phyloP scores from a whole-genome alignment of 2,888 invertebrate species.

The Eubasilissa splendida region DNA sequence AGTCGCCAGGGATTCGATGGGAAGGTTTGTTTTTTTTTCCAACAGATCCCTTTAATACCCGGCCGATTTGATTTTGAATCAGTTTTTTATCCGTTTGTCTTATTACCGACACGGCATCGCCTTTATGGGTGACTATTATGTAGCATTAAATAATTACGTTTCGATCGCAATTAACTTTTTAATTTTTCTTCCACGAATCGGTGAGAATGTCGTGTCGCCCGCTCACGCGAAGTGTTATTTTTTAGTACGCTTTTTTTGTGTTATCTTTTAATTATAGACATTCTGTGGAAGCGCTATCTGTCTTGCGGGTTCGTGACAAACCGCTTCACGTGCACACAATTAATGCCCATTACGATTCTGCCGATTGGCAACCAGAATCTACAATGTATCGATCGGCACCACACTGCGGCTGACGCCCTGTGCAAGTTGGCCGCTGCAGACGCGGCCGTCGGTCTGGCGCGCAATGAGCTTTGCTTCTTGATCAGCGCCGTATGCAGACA shows the following conservation, averaged over 20 bases:
- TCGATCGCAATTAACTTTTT: slow-evolving; percentile 53
- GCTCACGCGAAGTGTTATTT: slow-evolving; percentile 39
- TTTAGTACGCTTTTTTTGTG: slow-evolving; percentile 2
- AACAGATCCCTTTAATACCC: slow-evolving; percentile 39
- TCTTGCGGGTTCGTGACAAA: slow-evolving; percentile 54
- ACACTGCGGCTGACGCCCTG: too few relatives aligned
- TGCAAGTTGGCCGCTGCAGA: too few relatives aligned
- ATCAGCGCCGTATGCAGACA: too few relatives aligned
- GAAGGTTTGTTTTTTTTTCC: slow-evolving; percentile 39
- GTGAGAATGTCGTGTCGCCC: slow-evolving; percentile 48
- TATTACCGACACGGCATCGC: slow-evolving; percentile 43
- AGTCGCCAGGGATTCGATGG: slow-evolving; percentile 37
- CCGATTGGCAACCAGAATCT: not conserved
- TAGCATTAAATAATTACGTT: slow-evolving; percentile 56
- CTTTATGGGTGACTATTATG: slow-evolving; percentile 53
- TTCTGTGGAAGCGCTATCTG: slow-evolving; percentile 23
- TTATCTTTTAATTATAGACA: slow-evolving; percentile 43
- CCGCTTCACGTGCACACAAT: slow-evolving; percentile 49
- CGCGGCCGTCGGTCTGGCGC: too few relatives aligned
- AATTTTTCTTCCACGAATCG: slow-evolving; percentile 54
- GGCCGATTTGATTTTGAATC: slow-evolving; percentile 18
- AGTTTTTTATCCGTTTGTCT: slow-evolving; percentile 25
- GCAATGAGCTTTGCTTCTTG: too few relatives aligned
- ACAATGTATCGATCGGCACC: too few relatives aligned
- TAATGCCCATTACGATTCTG: slow-evolving; percentile 6